A percentile compares a stretch with the other conserved stretches of the same genome.
Evolutionary conservation across 2,797 vertebrate genomes (phyloP).

Genomic region (Simalia tracyae): DNA sequence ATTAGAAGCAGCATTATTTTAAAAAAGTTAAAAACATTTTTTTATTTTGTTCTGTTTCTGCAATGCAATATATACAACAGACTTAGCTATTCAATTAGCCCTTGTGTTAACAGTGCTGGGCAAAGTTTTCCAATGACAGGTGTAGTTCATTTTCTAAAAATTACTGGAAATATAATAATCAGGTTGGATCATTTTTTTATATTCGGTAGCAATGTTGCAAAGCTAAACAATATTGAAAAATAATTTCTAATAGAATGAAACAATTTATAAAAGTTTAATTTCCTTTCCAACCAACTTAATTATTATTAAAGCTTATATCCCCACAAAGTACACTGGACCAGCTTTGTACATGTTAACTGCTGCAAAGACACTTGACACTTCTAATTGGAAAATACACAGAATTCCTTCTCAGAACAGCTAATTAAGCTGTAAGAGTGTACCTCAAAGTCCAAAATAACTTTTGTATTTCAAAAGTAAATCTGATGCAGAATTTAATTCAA

Average conservation of each 20-base stretch:
- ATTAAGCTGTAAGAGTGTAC: background rate
- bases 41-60: background rate
- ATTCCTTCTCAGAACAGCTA: background rate
- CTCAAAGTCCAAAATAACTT: background rate
- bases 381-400: background rate
- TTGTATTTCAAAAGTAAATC: background rate
- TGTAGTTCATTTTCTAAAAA: constrained; percentile 51
- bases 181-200: background rate
- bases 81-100: background rate
- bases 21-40: background rate
- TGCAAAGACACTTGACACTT: background rate
- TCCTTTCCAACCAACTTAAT: background rate
- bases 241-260: background rate
- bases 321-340: background rate
- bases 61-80: rapidly evolving
- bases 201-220: background rate
- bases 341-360: background rate
- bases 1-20: constrained; percentile 29
- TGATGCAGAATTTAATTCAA: background rate
- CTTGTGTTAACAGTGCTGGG: background rate
- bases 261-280: background rate
- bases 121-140: background rate
- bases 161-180: background rate
- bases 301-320: background rate
- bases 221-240: background rate